Evolutionary conservation across 2,888 invertebrate genomes (phyloP).

Genomic region (Osedax fenrisi): DNA sequence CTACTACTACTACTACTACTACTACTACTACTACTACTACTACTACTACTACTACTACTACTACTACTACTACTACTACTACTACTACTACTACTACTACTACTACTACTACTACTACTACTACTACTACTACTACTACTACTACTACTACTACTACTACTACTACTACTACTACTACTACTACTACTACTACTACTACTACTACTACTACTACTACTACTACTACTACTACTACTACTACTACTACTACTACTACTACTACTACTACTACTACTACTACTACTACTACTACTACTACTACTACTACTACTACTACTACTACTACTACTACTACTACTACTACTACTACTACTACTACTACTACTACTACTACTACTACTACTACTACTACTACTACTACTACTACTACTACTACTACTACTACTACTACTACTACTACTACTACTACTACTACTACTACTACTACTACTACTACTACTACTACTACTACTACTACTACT

Average conservation of each 20-base stretch:
- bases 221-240: constrained; percentile 14
- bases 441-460: constrained; percentile 16
- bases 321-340: constrained; percentile 16
- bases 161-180: constrained; percentile 10
- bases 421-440: constrained; percentile 16
- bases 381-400: constrained; percentile 16
- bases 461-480: constrained; percentile 16
- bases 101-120: constrained; percentile 14
- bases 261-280: constrained; percentile 16
- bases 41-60: constrained; percentile 14
- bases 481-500: constrained; percentile 16
- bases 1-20: constrained; percentile 14
- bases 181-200: constrained; percentile 14
- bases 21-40: constrained; percentile 14
- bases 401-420: constrained; percentile 16
- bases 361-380: constrained; percentile 16
- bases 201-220: constrained; percentile 16
- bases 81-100: constrained; percentile 14
- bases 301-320: constrained; percentile 16
- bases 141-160: constrained; percentile 12
- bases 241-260: constrained; percentile 14
- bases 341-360: constrained; percentile 16
- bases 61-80: constrained; percentile 16
- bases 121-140: constrained; percentile 12
- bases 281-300: constrained; percentile 16